phyloP scores from a whole-genome alignment of 2,113 vertebrate species.

The Gallinago media region DNA sequence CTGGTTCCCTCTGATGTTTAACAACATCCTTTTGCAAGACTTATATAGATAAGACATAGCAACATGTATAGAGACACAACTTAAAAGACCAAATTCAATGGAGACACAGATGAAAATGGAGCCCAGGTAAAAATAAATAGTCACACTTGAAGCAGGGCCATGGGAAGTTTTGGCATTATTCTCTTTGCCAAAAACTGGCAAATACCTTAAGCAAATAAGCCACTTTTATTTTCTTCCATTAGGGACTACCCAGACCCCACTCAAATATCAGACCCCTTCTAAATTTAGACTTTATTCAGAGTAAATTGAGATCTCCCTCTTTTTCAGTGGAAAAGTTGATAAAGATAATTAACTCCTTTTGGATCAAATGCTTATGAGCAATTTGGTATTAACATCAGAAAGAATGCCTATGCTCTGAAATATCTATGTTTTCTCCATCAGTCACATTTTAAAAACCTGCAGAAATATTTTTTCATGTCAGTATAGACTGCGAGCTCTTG shows the following conservation, averaged over 20 bases:
- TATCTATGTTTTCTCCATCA: not conserved
- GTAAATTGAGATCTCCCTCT: not conserved
- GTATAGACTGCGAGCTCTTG: accelerated
- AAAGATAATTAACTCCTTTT: not conserved
- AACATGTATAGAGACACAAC: not conserved
- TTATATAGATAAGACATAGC: not conserved
- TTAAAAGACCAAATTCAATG: not conserved
- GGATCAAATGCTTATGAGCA: not conserved
- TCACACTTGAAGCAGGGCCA: not conserved
- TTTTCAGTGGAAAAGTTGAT: not conserved
- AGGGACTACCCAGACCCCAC: not conserved
- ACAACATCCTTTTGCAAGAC: not conserved
- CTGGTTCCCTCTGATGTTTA: not conserved
- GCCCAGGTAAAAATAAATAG: not conserved
- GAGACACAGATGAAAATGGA: not conserved
- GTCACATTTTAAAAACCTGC: not conserved
- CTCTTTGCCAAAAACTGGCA: not conserved
- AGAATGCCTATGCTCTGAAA: not conserved
- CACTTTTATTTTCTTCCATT: not conserved
- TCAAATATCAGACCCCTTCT: not conserved
- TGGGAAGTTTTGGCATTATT: not conserved
- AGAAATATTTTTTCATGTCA: not conserved
- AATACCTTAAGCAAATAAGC: not conserved
- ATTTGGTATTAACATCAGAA: not conserved
- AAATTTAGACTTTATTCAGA: not conserved